A percentile compares a stretch with the other conserved stretches of the same genome.
These are phyloP conservation scores for Leptinotarsa undecemlineata DNA, from an alignment of 1,140 invertebrate genomes.

Conservation along the genomic window DNA sequence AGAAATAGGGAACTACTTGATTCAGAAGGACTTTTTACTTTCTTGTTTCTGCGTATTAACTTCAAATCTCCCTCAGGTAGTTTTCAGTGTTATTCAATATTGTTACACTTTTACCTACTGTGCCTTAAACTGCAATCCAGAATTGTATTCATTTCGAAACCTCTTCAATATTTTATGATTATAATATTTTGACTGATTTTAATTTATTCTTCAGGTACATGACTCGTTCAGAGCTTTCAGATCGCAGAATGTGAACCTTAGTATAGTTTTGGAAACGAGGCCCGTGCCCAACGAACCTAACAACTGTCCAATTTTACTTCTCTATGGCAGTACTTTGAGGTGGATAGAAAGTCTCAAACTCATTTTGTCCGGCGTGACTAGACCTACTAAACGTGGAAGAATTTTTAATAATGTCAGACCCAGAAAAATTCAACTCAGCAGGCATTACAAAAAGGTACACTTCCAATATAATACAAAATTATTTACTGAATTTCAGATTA, in stretches of 20 bases:
- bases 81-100: no score
- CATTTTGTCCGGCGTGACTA: slow-evolving; percentile 92
- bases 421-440: slow-evolving; percentile 86
- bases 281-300: slow-evolving; percentile 60
- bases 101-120: no score
- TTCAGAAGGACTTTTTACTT: no score
- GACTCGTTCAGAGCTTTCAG: slow-evolving; percentile 90
- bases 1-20: no score
- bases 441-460: slow-evolving; percentile 87
- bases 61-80: no score
- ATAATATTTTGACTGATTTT: neutral
- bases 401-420: slow-evolving; percentile 85
- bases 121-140: no score
- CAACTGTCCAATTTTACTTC: slow-evolving; percentile 73
- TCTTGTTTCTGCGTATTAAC: no score
- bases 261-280: slow-evolving; percentile 87
- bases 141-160: no score
- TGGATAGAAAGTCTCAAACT: slow-evolving; percentile 96
- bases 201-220: slow-evolving; percentile 63
- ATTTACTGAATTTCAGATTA: no score
- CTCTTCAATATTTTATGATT: no score
- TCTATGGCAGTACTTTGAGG: slow-evolving; percentile 90
- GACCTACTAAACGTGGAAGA: slow-evolving; percentile 87
- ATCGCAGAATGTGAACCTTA: slow-evolving; percentile 90
- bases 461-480: no score